Evolutionary conservation across 2,797 vertebrate genomes (phyloP), one percentile per base, ranked within the genome.

Genomic region (Megaceryle alcyon): DNA sequence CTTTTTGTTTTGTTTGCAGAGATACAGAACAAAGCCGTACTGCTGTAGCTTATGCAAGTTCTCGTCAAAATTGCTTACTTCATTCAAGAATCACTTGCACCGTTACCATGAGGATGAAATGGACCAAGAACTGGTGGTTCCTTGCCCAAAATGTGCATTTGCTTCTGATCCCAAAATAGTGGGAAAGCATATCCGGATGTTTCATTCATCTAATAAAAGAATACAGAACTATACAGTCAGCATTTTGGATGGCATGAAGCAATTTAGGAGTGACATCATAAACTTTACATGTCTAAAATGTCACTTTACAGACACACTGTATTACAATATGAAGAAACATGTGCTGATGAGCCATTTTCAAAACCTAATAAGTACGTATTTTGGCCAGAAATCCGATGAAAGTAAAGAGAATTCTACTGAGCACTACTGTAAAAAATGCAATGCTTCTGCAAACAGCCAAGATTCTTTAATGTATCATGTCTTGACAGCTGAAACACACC

Each of bases 241-340:
- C 76, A 97, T 98, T 92, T 92, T 98, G 75, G 98, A 98, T 44
- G 98, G 98, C 86, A 92, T 97, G 70, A 98, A 97, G 91, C 91
- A 97, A 3, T 96, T 97, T 22, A 95, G 97, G 60, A 98, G 75
- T 41, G 98, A 98, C 25, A 93, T 97, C 29, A 96, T 98, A 83
- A 98, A 98, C 59, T 99, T 99, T 85, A 98, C 98, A 0, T 99
- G 99, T 96, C 97, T 98, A 44, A 98, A 98, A 92, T 99, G 99
- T 92, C 98, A 98, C 39, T 99, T 98, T 76, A 99, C 98, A 23
- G 98, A 98, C 80, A 98, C 98, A 1, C 94, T 99, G 18, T 98
- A 99, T 96, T 99, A 99, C 86, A 98, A 98, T 35, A 98, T 99
- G 96, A 99, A 99, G 98, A 99, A 99, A 96, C 99, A 99, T 49